These are phyloP conservation scores for Ia io DNA, from an alignment of 2,113 vertebrate genomes.

Conservation along the genomic window DNA sequence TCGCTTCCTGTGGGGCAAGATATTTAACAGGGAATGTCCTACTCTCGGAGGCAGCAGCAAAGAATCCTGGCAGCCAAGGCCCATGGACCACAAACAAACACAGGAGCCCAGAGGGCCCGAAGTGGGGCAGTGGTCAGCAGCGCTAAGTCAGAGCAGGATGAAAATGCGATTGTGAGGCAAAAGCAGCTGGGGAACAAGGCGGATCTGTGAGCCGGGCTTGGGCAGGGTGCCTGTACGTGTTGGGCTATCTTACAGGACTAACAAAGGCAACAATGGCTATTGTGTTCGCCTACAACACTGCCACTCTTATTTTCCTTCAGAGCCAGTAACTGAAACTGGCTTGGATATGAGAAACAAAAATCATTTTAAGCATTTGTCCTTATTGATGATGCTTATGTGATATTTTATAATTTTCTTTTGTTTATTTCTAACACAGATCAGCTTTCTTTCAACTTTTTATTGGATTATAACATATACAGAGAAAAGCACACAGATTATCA, in stretches of 20 bases:
- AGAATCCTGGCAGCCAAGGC: background rate
- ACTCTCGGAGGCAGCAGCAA: background rate
- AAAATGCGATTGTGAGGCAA: background rate
- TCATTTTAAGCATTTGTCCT: slow-evolving; percentile 8
- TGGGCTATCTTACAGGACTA: background rate
- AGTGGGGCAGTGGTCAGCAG: background rate
- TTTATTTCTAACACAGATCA: background rate
- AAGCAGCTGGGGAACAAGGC: slow-evolving; percentile 24
- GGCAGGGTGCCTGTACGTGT: background rate
- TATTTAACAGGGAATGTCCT: background rate
- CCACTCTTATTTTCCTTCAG: slow-evolving; percentile 22
- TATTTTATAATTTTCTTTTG: background rate
- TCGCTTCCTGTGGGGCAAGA: background rate
- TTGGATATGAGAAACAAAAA: slow-evolving; percentile 3
- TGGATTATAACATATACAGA: background rate
- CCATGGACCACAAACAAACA: background rate
- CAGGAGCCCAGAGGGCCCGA: background rate
- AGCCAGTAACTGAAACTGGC: background rate
- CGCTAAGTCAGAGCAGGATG: background rate
- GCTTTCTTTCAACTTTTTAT: background rate
- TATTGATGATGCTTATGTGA: background rate
- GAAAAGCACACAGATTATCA: background rate
- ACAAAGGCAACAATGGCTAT: slow-evolving; percentile 50
- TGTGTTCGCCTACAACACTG: slow-evolving; percentile 33
- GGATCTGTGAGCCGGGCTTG: slow-evolving; percentile 8